phyloP scores from a whole-genome alignment of 2,797 vertebrate species.

The Chelmon rostratus region DNA sequence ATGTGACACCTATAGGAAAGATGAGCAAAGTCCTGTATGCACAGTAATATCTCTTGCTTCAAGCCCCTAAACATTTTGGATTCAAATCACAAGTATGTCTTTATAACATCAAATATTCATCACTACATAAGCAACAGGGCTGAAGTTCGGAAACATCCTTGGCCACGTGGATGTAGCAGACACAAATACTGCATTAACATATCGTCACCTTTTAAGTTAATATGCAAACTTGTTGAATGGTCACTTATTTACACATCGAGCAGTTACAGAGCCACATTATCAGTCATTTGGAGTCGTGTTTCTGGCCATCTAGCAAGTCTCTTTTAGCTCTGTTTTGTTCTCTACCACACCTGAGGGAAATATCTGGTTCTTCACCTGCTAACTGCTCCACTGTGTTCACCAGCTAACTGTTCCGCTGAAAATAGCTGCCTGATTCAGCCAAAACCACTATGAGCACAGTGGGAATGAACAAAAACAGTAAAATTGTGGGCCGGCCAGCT shows the following conservation, averaged over 20 bases:
- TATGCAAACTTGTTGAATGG: background rate
- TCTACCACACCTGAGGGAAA: no score
- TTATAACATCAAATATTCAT: background rate
- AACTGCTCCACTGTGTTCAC: background rate
- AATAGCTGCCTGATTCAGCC: background rate
- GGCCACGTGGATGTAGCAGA: fast-evolving
- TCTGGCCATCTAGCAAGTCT: background rate
- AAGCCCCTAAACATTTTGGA: background rate
- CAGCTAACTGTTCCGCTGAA: no score
- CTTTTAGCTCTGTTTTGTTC: conserved; percentile 3
- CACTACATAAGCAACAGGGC: background rate
- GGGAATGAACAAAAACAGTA: no score
- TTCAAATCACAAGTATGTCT: background rate
- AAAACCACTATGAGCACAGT: no score
- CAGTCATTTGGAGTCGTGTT: no score
- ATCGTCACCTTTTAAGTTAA: background rate
- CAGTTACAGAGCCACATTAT: background rate
- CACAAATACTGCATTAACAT: background rate
- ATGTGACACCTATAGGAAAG: background rate
- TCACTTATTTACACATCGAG: background rate
- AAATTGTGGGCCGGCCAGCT: no score
- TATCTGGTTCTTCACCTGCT: background rate
- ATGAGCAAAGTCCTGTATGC: background rate
- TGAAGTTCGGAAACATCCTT: background rate
- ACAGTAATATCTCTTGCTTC: background rate